phyloP scores from a whole-genome alignment of 1,140 invertebrate genomes.

The Saccostrea echinata region DNA sequence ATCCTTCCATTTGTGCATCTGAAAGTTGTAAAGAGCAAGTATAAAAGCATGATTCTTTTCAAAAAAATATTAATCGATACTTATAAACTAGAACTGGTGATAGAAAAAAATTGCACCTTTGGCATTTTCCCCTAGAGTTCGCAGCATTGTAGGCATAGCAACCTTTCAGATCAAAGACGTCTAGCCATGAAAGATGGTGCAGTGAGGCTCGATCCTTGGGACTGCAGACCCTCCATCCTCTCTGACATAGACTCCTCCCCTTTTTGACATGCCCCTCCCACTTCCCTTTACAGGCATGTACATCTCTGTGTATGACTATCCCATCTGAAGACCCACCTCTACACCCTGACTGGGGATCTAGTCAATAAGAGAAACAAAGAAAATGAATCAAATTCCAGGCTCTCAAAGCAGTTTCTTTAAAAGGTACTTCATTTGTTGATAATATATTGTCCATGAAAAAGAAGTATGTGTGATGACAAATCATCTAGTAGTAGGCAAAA shows the following conservation, averaged over 20 bases:
- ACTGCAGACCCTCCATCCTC: slow-evolving; percentile 75
- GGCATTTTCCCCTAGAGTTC: slow-evolving; percentile 67
- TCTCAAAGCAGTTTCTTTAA: no score
- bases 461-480: no score
- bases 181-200: slow-evolving; percentile 68
- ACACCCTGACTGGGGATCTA: slow-evolving; percentile 73
- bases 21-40: not conserved
- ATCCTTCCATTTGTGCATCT: slow-evolving; percentile 73
- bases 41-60: not conserved
- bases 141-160: slow-evolving; percentile 77
- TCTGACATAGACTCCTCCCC: slow-evolving; percentile 67
- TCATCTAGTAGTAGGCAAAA: no score
- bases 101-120: slow-evolving; percentile 60
- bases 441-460: no score
- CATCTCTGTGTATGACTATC: slow-evolving; percentile 64
- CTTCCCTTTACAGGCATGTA: slow-evolving; percentile 72
- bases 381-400: no score
- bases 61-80: not conserved
- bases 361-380: no score
- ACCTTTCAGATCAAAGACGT: slow-evolving; percentile 70
- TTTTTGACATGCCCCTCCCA: slow-evolving; percentile 75
- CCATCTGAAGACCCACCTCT: slow-evolving; percentile 70
- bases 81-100: not conserved
- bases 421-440: no score
- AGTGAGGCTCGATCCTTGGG: slow-evolving; percentile 65